A percentile compares a stretch with the other conserved stretches of the same genome.
Conservation (phyloP, 2,888 invertebrate species). For the Lasius fuliginosus region DNA sequence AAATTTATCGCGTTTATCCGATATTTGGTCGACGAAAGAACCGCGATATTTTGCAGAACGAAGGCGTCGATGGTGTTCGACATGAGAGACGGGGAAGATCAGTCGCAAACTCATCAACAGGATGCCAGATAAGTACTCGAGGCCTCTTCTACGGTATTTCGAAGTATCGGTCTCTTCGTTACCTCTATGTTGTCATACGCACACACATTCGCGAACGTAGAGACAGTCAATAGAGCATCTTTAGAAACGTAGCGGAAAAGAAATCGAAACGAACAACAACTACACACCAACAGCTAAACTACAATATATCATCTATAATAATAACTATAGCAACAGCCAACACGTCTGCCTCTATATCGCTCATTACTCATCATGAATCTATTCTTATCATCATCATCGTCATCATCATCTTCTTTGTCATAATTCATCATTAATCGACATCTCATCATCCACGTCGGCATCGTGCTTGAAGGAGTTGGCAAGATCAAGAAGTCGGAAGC, state of each 20-base stretch:
- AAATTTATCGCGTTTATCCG: not conserved
- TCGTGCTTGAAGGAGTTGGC: constrained; percentile 45
- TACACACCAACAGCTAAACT: constrained; percentile 58
- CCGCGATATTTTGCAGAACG: constrained; percentile 42
- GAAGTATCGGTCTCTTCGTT: constrained; percentile 72
- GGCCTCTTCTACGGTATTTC: constrained; percentile 69
- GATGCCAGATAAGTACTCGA: constrained; percentile 80
- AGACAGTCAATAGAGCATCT: constrained; percentile 76
- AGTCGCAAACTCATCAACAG: constrained; percentile 53
- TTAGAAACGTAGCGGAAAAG: constrained; percentile 72
- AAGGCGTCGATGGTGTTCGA: constrained; percentile 51
- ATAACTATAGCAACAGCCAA: constrained; percentile 66
- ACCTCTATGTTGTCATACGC: constrained; percentile 80
- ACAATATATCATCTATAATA: constrained; percentile 58
- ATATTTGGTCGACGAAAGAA: not conserved
- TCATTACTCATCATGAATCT: constrained; percentile 58
- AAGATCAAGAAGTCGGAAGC: constrained; percentile 13
- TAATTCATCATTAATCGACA: constrained; percentile 44
- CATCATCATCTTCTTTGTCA: constrained; percentile 54
- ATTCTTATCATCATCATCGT: constrained; percentile 17
- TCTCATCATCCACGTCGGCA: constrained; percentile 46
- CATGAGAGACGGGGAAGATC: constrained; percentile 43
- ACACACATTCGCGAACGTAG: constrained; percentile 76
- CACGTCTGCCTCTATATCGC: constrained; percentile 50
- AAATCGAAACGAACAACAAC: constrained; percentile 38